A percentile compares a stretch with the other conserved stretches of the same genome.
phyloP scores from a whole-genome alignment of 2,797 vertebrate species.

The Streptopelia turtur region DNA sequence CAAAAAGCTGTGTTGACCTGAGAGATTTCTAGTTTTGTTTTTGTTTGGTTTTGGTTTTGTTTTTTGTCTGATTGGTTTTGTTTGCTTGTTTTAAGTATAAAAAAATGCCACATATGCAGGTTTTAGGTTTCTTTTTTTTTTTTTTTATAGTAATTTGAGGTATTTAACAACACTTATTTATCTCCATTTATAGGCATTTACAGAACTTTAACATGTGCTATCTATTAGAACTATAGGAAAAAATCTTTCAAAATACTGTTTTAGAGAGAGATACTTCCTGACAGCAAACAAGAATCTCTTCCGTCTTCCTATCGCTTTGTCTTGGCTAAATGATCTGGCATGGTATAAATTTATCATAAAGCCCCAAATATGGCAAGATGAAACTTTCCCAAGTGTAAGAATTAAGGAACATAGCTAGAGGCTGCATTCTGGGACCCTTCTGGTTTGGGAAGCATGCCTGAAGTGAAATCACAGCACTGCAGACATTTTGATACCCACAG shows the following conservation, averaged over 20 bases:
- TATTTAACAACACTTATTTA: conserved; percentile 16
- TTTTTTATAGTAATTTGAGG: background rate
- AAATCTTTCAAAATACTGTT: background rate
- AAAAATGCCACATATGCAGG: too few species aligned
- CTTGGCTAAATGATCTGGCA: background rate
- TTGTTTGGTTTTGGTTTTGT: too few species aligned
- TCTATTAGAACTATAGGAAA: background rate
- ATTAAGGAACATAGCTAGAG: background rate
- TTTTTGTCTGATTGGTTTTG: too few species aligned
- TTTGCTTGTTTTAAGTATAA: too few species aligned
- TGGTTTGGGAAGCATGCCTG: background rate
- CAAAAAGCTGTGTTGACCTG: conserved; percentile 13
- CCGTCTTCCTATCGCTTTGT: background rate
- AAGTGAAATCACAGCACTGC: background rate
- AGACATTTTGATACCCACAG: background rate
- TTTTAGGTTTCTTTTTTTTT: too few species aligned
- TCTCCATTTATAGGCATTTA: background rate
- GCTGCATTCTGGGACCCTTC: background rate
- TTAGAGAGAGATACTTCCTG: background rate
- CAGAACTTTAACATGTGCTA: background rate
- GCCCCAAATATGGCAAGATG: background rate
- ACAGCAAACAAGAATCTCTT: background rate
- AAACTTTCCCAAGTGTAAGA: background rate
- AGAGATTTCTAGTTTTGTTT: background rate
- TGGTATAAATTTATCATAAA: background rate